Base-by-base conservation (phyloP, 2,888 invertebrate genomes). In the Philereme transversata region DNA sequence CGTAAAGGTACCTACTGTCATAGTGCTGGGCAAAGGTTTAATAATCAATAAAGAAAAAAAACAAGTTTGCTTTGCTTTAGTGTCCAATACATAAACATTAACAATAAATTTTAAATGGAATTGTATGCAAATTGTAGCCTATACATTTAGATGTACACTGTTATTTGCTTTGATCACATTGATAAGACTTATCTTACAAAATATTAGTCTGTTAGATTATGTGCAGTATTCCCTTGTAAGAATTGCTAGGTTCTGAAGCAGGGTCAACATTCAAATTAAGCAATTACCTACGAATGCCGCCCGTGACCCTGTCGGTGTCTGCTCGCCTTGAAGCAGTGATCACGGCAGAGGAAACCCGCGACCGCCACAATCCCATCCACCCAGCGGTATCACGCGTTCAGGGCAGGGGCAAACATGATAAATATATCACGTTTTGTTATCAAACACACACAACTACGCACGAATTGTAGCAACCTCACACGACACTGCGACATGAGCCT, bases 341-440 rank as follows among this genome's bases (percentile, higher is more conserved):
- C 40, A 40, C 40, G 4, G 40, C 58, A 51, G 34, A 45, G 51
- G 36, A 55, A 58, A 45, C 44, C 38, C 36, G 36, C 49, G 34
- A 50, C 9, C 22, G 22, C 40, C 51, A 38, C 22, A 40, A 51
- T 47, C 33, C 44, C 56, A 43, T 9, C 33, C 5, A 6, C 22
- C 58, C 61, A 62, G 67, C 66, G 61, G 60, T 67, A 69, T 69
- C 75, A 71, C 70, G 68, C 69, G 60, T 59, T 48, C 49, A 51
- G 47, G 66, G 46, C 59, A 57, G 65, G 68, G 72, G 70, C 71
- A 74, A 74, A 76, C 71, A 69, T 67, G 56, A 67, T 64, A 61
- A 67, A 70, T 67, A 69, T 69, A 76, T 80, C 78, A 80, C 78
- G 79, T 78, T 78, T 82, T 88, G 86, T 90, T 88, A 88, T 88